Conservation (phyloP, 1,140 invertebrate genomes). For the Lepidotrigona ventralis region DNA sequence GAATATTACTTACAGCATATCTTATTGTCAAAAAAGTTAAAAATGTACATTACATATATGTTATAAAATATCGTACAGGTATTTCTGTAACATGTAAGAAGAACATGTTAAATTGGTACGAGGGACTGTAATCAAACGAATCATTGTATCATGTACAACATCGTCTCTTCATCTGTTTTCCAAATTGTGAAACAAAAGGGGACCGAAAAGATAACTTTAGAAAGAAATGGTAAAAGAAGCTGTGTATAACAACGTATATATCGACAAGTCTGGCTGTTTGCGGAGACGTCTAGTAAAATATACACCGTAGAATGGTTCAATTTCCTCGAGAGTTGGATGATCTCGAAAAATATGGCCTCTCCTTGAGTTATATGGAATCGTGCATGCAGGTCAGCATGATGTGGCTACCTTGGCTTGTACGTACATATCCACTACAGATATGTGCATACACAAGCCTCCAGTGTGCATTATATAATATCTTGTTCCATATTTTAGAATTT, state of each 20-base stretch:
- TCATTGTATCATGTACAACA: too few species aligned
- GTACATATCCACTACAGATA: not conserved
- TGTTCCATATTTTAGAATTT: slow-evolving; percentile 12
- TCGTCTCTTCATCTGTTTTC: not conserved
- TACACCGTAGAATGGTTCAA: slow-evolving; percentile 27
- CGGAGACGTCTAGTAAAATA: slow-evolving; percentile 23
- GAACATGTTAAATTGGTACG: too few species aligned
- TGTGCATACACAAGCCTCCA: not conserved
- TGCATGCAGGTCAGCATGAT: slow-evolving; percentile 19
- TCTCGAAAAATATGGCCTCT: slow-evolving; percentile 31
- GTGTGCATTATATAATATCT: slow-evolving; percentile 8
- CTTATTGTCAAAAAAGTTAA: too few species aligned
- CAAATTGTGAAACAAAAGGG: slow-evolving; percentile 1
- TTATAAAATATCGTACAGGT: too few species aligned
- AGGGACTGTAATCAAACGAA: too few species aligned
- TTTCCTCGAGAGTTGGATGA: slow-evolving; percentile 21
- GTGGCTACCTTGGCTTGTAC: not conserved
- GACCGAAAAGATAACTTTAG: not conserved
- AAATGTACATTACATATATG: too few species aligned
- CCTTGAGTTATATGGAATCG: slow-evolving; percentile 15
- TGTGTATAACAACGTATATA: slow-evolving; percentile 6
- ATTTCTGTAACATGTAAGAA: too few species aligned
- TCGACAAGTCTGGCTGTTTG: slow-evolving; percentile 7
- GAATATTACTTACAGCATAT: too few species aligned
- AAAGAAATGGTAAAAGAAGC: not conserved